Conservation (phyloP, 1,140 invertebrate species). For the Zaprionus camerounensis region DNA sequence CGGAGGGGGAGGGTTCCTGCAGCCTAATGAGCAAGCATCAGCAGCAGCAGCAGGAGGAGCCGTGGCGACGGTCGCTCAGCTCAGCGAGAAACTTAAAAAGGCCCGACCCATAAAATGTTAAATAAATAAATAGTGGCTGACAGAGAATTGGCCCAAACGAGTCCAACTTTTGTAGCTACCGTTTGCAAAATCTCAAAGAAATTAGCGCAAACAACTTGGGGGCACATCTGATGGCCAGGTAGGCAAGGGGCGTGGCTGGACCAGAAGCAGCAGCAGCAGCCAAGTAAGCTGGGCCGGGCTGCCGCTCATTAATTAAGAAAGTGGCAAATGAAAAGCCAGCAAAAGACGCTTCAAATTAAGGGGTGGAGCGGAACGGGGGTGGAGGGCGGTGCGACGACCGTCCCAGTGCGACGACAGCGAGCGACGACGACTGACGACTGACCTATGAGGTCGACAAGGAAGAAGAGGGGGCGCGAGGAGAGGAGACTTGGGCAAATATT, state of each 20-base stretch:
- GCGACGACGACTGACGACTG: slow-evolving; percentile 37
- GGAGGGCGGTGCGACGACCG: background rate
- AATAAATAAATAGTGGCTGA: slow-evolving; percentile 80
- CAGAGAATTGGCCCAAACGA: slow-evolving; percentile 59
- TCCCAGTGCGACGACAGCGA: slow-evolving; percentile 37
- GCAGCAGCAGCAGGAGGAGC: background rate
- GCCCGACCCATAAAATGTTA: slow-evolving; percentile 64
- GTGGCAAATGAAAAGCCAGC: slow-evolving; percentile 80
- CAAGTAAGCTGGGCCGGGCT: background rate
- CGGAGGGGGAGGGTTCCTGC: slow-evolving; percentile 5
- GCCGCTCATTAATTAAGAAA: slow-evolving; percentile 81
- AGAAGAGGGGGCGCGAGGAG: background rate
- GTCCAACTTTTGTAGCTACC: slow-evolving; percentile 63
- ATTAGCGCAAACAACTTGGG: slow-evolving; percentile 70
- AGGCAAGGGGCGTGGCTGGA: slow-evolving; percentile 35
- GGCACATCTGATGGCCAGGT: slow-evolving; percentile 20
- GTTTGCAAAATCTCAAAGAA: slow-evolving; percentile 69
- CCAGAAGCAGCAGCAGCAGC: background rate
- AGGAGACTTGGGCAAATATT: slow-evolving; percentile 14
- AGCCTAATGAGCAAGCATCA: slow-evolving; percentile 52
- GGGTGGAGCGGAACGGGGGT: slow-evolving; percentile 1
- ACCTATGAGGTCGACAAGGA: slow-evolving; percentile 33
- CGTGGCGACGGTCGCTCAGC: background rate
- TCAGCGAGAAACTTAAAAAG: slow-evolving; percentile 64
- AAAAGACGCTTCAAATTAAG: slow-evolving; percentile 68